A percentile compares a stretch with the other conserved stretches of the same genome.
Evolutionary conservation across 2,113 vertebrate genomes (phyloP).

Genomic region (Nycticryphes semicollaris): DNA sequence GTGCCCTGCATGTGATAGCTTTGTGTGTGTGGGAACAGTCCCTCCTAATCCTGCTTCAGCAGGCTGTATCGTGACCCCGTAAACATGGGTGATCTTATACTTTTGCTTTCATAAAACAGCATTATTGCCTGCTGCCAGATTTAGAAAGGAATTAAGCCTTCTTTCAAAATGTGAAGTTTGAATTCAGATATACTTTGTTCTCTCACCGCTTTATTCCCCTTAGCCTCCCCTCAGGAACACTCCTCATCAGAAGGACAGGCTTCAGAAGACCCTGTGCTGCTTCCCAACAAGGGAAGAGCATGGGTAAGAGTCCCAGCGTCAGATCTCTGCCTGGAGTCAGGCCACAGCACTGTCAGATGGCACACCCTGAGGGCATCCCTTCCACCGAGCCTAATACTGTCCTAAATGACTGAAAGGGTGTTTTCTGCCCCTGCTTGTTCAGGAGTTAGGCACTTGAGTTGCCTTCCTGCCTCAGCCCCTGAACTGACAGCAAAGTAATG

Average conservation of each 20-base stretch:
- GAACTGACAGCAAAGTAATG: neutral
- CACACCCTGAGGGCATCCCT: neutral
- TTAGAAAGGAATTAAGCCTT: neutral
- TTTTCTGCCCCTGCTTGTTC: neutral
- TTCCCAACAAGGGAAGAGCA: neutral
- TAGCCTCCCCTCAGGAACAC: too few species aligned
- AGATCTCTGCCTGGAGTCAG: neutral
- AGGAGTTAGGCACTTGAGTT: neutral
- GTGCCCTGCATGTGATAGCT: neutral
- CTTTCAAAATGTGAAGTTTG: neutral
- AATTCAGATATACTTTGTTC: neutral
- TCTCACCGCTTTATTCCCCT: neutral
- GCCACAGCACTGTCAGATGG: accelerated
- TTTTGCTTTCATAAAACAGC: neutral
- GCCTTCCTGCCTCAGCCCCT: neutral
- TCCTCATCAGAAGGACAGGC: too few species aligned
- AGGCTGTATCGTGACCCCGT: accelerated
- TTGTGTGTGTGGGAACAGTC: neutral
- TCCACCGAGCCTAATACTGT: neutral
- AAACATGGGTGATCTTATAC: neutral
- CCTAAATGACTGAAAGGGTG: neutral
- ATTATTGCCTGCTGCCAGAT: neutral
- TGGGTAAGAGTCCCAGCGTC: accelerated
- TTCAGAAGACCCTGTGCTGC: neutral
- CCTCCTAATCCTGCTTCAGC: neutral